These are phyloP conservation scores for Ctenoplectra terminalis DNA, from an alignment of 1,140 invertebrate species.

Conservation along the genomic window DNA sequence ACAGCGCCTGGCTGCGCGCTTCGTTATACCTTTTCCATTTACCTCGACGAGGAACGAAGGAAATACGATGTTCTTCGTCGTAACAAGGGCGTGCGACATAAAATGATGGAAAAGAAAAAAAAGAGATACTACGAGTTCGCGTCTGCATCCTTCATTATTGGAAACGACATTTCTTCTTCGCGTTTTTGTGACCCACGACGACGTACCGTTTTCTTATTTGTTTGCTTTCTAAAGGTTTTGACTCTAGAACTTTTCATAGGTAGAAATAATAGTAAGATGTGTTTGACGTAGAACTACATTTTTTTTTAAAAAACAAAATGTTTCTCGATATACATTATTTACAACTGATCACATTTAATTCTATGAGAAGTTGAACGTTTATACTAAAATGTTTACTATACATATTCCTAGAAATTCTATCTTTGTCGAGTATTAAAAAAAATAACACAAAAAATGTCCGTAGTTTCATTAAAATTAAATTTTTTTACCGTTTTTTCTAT, in stretches of 20 bases:
- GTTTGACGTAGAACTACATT: background rate
- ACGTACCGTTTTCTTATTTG: background rate
- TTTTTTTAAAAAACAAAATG: background rate
- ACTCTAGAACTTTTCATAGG: background rate
- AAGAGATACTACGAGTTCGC: background rate
- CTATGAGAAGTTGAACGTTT: background rate
- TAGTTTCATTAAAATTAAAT: background rate
- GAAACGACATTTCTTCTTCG: background rate
- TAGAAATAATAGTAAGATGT: background rate
- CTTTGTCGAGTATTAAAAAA: no score
- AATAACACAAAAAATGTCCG: background rate
- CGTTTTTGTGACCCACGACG: background rate
- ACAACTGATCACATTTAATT: no score
- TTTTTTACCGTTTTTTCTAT: background rate
- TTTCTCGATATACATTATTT: no score
- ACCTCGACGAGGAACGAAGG: background rate
- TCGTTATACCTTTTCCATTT: conserved; percentile 28
- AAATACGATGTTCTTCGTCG: background rate
- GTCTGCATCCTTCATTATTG: background rate
- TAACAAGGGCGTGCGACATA: background rate
- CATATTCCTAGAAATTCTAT: background rate
- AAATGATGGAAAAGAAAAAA: background rate
- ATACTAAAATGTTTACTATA: background rate
- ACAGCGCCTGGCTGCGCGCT: background rate
- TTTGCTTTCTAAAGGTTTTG: background rate